Percentiles rank a stretch among this genome's conserved stretches.
Evolutionary conservation across 1,140 invertebrate species (phyloP).

Genomic region (Dendrolimus punctatus): DNA sequence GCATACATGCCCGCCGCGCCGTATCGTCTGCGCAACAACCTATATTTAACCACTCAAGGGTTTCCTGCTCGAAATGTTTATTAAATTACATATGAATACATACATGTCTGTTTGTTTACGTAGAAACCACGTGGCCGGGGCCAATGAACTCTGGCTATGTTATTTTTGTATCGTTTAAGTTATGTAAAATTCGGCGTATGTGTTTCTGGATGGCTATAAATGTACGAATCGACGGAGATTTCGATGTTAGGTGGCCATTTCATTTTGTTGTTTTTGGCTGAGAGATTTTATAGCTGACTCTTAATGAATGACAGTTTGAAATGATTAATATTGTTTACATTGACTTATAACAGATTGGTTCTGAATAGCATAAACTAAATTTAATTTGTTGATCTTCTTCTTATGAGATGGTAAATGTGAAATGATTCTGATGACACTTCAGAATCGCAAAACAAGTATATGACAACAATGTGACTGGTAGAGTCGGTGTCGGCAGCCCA

Average conservation of each 20-base stretch:
- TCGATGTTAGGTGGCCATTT: neutral
- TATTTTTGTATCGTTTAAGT: conserved; percentile 26
- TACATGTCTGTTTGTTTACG: conserved; percentile 49
- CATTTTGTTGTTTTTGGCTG: neutral
- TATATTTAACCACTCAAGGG: conserved; percentile 62
- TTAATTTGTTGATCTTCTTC: no score
- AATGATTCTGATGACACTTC: neutral
- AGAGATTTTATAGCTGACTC: neutral
- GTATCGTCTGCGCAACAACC: conserved; percentile 38
- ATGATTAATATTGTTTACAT: neutral
- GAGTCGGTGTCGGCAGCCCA: no score
- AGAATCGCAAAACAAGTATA: no score
- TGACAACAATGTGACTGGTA: no score
- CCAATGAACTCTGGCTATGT: conserved; percentile 39
- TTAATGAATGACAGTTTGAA: neutral
- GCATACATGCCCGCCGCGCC: conserved; percentile 20
- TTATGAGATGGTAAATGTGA: no score
- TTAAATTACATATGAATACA: conserved; percentile 48
- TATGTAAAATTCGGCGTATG: conserved; percentile 13
- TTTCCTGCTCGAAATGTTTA: conserved; percentile 60
- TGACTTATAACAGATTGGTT: neutral
- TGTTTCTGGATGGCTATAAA: neutral
- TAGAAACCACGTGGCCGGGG: conserved; percentile 42
- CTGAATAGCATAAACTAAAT: neutral
- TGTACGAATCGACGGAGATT: neutral